Percentiles rank a stretch among this genome's conserved stretches.
phyloP scores from a whole-genome alignment of 2,888 invertebrate genomes.

The Nasonia oneida region DNA sequence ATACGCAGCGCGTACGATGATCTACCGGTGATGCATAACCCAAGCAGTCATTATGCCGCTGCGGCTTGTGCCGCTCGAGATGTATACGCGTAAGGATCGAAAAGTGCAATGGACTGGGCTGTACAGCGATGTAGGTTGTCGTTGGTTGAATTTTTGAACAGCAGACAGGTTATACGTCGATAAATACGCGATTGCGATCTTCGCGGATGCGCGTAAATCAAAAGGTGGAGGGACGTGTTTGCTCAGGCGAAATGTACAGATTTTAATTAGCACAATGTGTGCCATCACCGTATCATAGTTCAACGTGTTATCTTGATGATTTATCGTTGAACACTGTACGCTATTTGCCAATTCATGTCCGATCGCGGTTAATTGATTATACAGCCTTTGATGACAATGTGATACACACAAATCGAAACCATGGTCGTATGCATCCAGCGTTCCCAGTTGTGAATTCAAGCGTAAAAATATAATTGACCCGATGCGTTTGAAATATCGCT shows the following conservation, averaged over 20 bases:
- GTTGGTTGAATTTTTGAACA: too few species aligned
- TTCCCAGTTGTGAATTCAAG: background rate
- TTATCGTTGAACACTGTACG: background rate
- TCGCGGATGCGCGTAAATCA: background rate
- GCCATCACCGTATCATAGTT: background rate
- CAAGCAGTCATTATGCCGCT: background rate
- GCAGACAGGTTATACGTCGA: too few species aligned
- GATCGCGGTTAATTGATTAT: conserved; percentile 3
- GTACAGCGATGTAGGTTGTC: background rate
- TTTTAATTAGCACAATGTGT: conserved; percentile 8
- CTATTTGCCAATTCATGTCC: background rate
- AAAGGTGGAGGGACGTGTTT: background rate
- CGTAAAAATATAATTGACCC: background rate
- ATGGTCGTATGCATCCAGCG: background rate
- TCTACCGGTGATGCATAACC: conserved; percentile 40
- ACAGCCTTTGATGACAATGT: background rate
- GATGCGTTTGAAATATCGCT: background rate
- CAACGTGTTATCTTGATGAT: background rate
- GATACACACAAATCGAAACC: background rate
- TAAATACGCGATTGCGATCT: too few species aligned
- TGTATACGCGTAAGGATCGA: background rate
- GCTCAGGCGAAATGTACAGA: background rate
- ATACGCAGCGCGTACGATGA: background rate
- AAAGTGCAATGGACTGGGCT: background rate
- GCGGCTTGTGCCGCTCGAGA: background rate